A percentile compares a stretch with the other conserved stretches of the same genome.
Evolutionary conservation across 1,140 invertebrate genomes (phyloP).

Genomic region (Drosophila grimshawi): DNA sequence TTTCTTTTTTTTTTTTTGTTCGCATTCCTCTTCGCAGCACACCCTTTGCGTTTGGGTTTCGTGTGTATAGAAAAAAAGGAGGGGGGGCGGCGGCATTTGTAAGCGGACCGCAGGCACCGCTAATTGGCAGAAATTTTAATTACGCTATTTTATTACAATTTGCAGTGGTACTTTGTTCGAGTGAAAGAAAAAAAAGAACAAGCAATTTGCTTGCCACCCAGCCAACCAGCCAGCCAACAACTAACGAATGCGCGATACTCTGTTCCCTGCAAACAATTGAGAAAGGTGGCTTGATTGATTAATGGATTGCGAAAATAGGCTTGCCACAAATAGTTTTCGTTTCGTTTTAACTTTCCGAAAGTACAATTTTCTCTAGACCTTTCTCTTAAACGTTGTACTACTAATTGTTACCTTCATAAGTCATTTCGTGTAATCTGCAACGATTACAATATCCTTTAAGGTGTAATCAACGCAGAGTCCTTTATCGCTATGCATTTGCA

Average conservation of each 20-base stretch:
- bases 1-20: not conserved
- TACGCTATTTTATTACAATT: constrained; percentile 40
- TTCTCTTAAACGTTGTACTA: too few relatives aligned
- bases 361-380: not conserved
- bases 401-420: too few relatives aligned
- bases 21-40: not conserved
- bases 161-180: constrained; percentile 49
- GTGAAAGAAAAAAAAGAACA: constrained; percentile 46
- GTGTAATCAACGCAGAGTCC: too few relatives aligned
- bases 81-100: too few relatives aligned
- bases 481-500: too few relatives aligned
- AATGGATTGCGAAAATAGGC: too few relatives aligned
- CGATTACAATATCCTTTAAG: too few relatives aligned
- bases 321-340: not conserved
- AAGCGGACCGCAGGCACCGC: constrained; percentile 34
- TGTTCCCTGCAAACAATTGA: not conserved
- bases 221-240: too few relatives aligned
- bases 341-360: not conserved
- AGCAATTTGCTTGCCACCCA: not conserved
- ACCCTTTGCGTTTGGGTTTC: not conserved
- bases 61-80: constrained; percentile 27
- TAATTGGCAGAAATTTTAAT: constrained; percentile 66
- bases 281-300: not conserved
- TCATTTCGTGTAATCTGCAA: too few relatives aligned
- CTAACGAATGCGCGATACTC: not conserved